Percentiles rank a stretch among this genome's conserved stretches.
phyloP scores from a whole-genome alignment of 2,888 invertebrate species.

The Archaeoteleia sp. region DNA sequence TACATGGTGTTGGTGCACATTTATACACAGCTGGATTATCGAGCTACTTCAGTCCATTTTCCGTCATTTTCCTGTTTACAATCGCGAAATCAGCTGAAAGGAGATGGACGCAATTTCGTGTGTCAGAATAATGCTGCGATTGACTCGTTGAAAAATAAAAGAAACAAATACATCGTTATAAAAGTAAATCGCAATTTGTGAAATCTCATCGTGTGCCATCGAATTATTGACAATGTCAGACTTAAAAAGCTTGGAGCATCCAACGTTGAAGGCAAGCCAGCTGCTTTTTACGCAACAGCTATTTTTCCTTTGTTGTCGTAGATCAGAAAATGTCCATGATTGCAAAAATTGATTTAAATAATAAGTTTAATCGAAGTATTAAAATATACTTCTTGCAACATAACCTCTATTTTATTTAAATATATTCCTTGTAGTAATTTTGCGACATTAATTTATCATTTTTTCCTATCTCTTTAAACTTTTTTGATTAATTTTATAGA shows the following conservation, averaged over 20 bases:
- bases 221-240: slow-evolving; percentile 83
- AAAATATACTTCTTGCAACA: neutral
- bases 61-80: slow-evolving; percentile 11
- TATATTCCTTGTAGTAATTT: no score
- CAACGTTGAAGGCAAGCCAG: slow-evolving; percentile 88
- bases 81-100: slow-evolving; percentile 26
- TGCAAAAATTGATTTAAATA: no score
- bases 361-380: neutral
- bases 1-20: no score
- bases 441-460: no score
- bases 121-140: slow-evolving; percentile 19
- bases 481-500: no score
- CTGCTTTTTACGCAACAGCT: slow-evolving; percentile 14
- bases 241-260: slow-evolving; percentile 95
- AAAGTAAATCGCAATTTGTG: slow-evolving; percentile 1
- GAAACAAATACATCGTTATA: neutral
- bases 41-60: neutral
- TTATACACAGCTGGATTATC: no score
- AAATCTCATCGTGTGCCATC: slow-evolving; percentile 4
- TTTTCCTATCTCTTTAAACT: no score
- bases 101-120: slow-evolving; percentile 42
- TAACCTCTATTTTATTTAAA: slow-evolving; percentile 17
- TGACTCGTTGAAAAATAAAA: neutral
- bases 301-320: slow-evolving; percentile 7
- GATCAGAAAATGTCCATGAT: no score